Evolutionary conservation across 2,797 vertebrate species (phyloP).

Genomic region (Ciconia nigra): DNA sequence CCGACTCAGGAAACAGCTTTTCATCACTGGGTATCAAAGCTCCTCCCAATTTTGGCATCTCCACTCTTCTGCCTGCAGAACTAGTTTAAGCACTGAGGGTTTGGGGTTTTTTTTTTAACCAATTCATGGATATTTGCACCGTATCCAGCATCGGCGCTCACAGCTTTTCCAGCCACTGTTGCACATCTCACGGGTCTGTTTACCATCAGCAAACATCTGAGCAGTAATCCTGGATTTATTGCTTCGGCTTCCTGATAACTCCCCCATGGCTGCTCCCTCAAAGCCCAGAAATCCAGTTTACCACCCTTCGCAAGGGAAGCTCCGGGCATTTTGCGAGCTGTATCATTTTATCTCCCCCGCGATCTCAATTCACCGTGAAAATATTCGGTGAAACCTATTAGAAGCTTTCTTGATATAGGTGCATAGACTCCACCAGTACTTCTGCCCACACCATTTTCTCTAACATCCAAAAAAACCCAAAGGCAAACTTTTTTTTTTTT

Average conservation of each 20-base stretch:
- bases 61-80: neutral
- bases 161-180: neutral
- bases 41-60: constrained; percentile 25
- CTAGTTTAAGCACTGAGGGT: neutral
- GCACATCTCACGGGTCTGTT: neutral
- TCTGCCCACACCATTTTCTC: neutral
- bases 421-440: neutral
- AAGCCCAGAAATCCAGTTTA: neutral
- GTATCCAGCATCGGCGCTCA: accelerated
- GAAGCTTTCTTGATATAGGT: neutral
- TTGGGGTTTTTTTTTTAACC: neutral
- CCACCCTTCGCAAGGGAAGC: neutral
- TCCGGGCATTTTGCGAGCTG: neutral
- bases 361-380: neutral
- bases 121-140: accelerated
- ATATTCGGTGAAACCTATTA: neutral
- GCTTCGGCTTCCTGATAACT: neutral
- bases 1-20: neutral
- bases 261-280: neutral
- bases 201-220: neutral
- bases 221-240: neutral
- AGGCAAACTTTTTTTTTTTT: neutral
- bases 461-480: neutral
- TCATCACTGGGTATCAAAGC: neutral
- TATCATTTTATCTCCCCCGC: neutral